Conservation (phyloP, 2,113 vertebrate species). For the Megaleporinus macrocephalus region DNA sequence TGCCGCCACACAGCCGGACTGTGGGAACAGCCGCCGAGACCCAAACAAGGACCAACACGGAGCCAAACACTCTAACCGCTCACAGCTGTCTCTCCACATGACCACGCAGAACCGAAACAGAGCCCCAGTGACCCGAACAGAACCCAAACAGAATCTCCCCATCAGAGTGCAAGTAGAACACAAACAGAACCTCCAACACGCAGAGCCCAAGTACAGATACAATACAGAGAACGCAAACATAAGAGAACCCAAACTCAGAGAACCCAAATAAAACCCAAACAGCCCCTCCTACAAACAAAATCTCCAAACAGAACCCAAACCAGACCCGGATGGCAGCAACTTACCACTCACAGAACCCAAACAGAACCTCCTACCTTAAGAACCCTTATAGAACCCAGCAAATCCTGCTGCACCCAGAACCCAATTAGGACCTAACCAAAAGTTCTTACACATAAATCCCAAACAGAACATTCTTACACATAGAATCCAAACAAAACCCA, state of each 20-base stretch:
- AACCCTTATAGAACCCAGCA: too few relatives aligned
- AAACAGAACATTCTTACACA: too few relatives aligned
- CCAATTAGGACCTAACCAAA: too few relatives aligned
- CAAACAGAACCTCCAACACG: too few relatives aligned
- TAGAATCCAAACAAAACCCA: too few relatives aligned
- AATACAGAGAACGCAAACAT: too few relatives aligned
- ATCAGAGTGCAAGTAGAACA: too few relatives aligned
- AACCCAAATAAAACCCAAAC: not conserved
- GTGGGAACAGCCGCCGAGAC: slow-evolving; percentile 45
- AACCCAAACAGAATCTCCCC: too few relatives aligned
- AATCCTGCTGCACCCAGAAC: not conserved
- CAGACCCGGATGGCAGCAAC: not conserved
- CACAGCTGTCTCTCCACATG: not conserved
- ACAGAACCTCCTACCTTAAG: too few relatives aligned
- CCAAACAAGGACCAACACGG: not conserved
- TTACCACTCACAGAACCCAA: not conserved
- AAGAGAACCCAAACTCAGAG: not conserved
- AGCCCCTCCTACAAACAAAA: not conserved
- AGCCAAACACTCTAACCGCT: not conserved
- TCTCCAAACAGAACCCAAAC: not conserved
- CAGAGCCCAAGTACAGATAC: not conserved
- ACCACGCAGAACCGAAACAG: not conserved
- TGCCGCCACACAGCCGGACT: slow-evolving; percentile 14
- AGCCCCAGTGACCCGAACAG: too few relatives aligned
- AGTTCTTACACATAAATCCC: not conserved